Evolutionary conservation across 2,888 invertebrate species (phyloP).

Genomic region (Andricus curvator): DNA sequence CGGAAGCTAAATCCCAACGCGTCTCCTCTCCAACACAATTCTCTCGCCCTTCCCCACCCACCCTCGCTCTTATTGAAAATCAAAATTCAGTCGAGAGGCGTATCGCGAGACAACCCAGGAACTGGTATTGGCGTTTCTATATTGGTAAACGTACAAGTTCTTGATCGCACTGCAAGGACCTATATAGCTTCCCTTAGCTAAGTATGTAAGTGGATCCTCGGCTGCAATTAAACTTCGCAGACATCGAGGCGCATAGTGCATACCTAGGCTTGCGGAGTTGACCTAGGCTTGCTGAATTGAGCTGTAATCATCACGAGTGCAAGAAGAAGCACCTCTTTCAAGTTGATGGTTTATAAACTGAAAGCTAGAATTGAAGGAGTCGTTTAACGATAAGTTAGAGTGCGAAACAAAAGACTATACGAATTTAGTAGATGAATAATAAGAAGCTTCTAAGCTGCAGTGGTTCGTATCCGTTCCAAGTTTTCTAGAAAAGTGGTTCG

Average conservation of each 20-base stretch:
- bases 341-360: background rate
- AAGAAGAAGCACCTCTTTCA: conserved; percentile 34
- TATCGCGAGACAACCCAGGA: conserved; percentile 23
- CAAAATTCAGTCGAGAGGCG: conserved; percentile 73
- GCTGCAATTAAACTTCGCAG: conserved; percentile 67
- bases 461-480: no score
- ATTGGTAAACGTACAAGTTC: conserved; percentile 37
- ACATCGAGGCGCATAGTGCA: conserved; percentile 54
- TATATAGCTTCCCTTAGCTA: conserved; percentile 41
- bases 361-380: background rate
- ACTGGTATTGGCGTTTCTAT: conserved; percentile 40
- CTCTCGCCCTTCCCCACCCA: conserved; percentile 44
- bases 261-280: background rate
- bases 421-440: no score
- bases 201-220: conserved; percentile 64
- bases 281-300: conserved; percentile 1
- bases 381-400: background rate
- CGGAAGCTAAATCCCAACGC: conserved; percentile 76
- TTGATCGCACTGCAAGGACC: conserved; percentile 23
- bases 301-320: conserved; percentile 54
- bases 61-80: conserved; percentile 74
- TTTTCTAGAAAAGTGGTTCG: no score
- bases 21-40: conserved; percentile 58
- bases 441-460: no score
- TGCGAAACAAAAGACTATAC: no score